These are phyloP conservation scores for Hymenopus coronatus DNA, from an alignment of 2,888 invertebrate species.

Conservation along the genomic window DNA sequence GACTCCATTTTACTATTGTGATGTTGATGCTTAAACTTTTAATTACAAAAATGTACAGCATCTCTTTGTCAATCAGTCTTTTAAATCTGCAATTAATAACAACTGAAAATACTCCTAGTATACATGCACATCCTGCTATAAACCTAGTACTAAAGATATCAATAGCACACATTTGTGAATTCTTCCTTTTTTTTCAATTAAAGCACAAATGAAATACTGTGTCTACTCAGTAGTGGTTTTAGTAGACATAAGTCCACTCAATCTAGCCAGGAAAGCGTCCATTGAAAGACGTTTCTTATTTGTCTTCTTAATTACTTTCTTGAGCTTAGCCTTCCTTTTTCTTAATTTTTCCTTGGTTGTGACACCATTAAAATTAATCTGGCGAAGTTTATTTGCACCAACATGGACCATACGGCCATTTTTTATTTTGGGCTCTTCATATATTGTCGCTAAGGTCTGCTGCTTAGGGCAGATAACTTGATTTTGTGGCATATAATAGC, in stretches of 20 bases:
- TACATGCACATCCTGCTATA: not conserved
- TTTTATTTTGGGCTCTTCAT: not conserved
- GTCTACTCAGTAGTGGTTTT: not conserved
- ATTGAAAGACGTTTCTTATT: not conserved
- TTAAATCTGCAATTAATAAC: not conserved
- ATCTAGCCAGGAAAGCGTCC: slow-evolving; percentile 3
- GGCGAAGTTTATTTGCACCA: not conserved
- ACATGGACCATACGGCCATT: not conserved
- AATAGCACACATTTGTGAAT: not conserved
- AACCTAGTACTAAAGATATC: not conserved
- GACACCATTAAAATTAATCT: not conserved
- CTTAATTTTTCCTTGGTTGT: not conserved
- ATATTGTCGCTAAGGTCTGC: slow-evolving; percentile 3
- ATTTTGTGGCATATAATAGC: not conserved
- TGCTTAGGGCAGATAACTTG: not conserved
- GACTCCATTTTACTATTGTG: too few species aligned
- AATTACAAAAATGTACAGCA: not conserved
- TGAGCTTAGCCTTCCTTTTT: slow-evolving; percentile 1
- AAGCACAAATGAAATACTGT: not conserved
- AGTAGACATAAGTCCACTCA: not conserved
- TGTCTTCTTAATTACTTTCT: not conserved
- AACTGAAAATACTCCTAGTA: not conserved
- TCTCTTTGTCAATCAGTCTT: not conserved
- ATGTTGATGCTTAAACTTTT: not conserved
- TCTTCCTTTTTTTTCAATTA: not conserved